Evolutionary conservation across 2,797 vertebrate genomes (phyloP).

Genomic region (Coregonus suidteri): DNA sequence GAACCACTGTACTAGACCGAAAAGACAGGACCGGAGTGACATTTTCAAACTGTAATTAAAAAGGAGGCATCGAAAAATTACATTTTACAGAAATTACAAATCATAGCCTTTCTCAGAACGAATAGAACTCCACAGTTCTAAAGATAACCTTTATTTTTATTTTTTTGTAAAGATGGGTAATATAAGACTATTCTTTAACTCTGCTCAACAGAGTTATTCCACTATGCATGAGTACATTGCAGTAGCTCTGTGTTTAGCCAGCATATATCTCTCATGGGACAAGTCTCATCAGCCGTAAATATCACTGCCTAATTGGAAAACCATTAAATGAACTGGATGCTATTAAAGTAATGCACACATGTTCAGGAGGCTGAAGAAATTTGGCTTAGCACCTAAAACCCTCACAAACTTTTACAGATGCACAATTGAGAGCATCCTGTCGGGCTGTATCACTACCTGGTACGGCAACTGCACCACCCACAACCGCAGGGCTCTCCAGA

Average conservation of each 20-base stretch:
- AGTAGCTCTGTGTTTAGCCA: background rate
- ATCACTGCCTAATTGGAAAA: background rate
- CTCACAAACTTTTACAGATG: too few species aligned
- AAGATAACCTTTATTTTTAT: background rate
- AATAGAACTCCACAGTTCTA: background rate
- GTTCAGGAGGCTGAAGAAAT: too few species aligned
- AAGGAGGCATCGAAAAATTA: background rate
- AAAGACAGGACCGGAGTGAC: too few species aligned
- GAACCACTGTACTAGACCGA: too few species aligned
- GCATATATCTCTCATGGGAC: background rate
- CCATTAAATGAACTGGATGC: background rate
- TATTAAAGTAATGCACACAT: background rate
- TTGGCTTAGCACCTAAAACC: too few species aligned
- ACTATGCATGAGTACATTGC: background rate
- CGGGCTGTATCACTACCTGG: too few species aligned
- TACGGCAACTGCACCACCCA: too few species aligned
- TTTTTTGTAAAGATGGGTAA: background rate
- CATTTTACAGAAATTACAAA: background rate
- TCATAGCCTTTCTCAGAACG: background rate
- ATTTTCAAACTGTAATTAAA: background rate
- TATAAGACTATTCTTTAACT: background rate
- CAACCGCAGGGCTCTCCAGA: too few species aligned
- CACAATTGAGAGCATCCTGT: too few species aligned
- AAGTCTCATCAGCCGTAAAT: background rate
- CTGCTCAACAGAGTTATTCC: background rate